Percentiles rank a stretch among this genome's conserved stretches.
phyloP scores from a whole-genome alignment of 2,888 invertebrate genomes.

The Rhamphomyia laevipes region DNA sequence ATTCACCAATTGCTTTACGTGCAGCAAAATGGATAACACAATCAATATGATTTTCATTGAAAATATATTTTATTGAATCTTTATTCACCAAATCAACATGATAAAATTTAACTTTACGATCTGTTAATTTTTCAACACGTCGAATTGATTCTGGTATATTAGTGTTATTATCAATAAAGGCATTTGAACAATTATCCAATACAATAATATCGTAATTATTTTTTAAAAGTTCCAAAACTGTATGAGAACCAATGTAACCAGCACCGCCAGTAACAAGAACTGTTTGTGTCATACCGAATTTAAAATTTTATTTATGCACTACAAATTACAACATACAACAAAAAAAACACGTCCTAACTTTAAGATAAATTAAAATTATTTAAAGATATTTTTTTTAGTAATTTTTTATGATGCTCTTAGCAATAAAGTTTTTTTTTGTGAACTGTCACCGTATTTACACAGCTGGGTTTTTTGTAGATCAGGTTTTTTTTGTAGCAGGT shows the following conservation, averaged over 20 bases:
- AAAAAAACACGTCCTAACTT: too few relatives aligned
- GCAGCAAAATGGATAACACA: slow-evolving; percentile 86
- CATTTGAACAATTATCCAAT: slow-evolving; percentile 78
- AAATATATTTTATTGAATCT: slow-evolving; percentile 53
- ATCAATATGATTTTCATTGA: slow-evolving; percentile 40
- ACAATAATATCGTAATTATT: slow-evolving; percentile 69
- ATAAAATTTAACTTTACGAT: slow-evolving; percentile 60
- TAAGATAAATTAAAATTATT: too few relatives aligned
- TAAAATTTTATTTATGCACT: too few relatives aligned
- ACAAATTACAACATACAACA: too few relatives aligned
- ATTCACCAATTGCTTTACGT: slow-evolving; percentile 86
- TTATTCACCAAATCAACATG: slow-evolving; percentile 66
- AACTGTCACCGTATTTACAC: too few relatives aligned
- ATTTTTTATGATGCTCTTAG: too few relatives aligned
- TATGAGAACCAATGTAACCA: slow-evolving; percentile 87
- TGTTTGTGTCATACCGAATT: too few relatives aligned
- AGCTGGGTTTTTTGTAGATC: too few relatives aligned
- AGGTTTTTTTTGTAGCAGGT: too few relatives aligned
- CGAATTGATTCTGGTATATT: slow-evolving; percentile 36
- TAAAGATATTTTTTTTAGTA: too few relatives aligned
- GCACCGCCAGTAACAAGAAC: slow-evolving; percentile 86
- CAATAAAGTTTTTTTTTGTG: too few relatives aligned
- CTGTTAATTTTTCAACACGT: slow-evolving; percentile 69
- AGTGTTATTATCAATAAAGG: slow-evolving; percentile 54
- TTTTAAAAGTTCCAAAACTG: slow-evolving; percentile 69